Evolutionary conservation across 2,113 vertebrate genomes (phyloP), one percentile per base, ranked within the genome.

Genomic region (Myotis davidii): DNA sequence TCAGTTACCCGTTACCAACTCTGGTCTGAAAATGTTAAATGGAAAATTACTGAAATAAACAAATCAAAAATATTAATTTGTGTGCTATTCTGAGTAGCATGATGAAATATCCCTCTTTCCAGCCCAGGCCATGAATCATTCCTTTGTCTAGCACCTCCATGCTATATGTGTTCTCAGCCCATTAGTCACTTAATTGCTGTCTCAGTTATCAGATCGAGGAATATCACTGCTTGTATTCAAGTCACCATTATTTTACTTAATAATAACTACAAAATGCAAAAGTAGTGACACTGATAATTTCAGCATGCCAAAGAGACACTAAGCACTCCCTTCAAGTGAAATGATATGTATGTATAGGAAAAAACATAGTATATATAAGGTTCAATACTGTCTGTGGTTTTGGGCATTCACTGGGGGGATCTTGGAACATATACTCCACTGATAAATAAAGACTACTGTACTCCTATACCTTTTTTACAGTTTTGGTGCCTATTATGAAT

Each of bases 401-500:
- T 29, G 11, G 42, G 74, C 74, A 21, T 20, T 45, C 5, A 18
- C 29, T n/a, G 17, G 29, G 73, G 13, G 37, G 42, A 50, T 52
- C 48, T 21, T 6, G 34, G 48, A 52, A 52, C 29, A 32, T 11
- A 1, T 2, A 16, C 45, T 48, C 29, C 74, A 21, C 45, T 12
- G 29, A n/a, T 32, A 11, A 76, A 9, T 16, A 9, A 17, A 17
- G 17, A 4, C 13, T n/a, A 13, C 10, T 20, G 34, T 23, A 10
- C 42, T 6, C 2, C n/a, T 27, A 12, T 11, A 14, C 9, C 32
- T 9, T 25, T 73, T 1, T 48, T 21, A 48, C 9, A 67, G 27
- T 4, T 4, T 83, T 72, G 39, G 0, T 21, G 39, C 9, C 18
- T 11, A 0, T 61, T n/a, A 27, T 3, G 11, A 6, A 10, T 23